phyloP scores from a whole-genome alignment of 2,888 invertebrate species.

The Erannis defoliaria region DNA sequence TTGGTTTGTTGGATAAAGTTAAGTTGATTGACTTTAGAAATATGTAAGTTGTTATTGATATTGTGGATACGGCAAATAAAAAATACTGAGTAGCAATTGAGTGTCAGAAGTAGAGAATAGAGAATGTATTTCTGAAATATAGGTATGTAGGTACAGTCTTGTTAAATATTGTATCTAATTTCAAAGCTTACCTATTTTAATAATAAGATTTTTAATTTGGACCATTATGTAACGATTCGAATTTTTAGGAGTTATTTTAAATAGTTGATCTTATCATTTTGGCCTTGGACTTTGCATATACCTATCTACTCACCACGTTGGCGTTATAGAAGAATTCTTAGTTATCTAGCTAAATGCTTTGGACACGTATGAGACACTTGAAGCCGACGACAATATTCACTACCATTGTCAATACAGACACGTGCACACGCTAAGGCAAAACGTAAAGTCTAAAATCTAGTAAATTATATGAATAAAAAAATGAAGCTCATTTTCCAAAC shows the following conservation, averaged over 20 bases:
- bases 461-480: constrained; percentile 10
- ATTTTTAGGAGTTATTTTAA: too few relatives aligned
- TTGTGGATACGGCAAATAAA: neutral
- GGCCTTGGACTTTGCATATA: too few relatives aligned
- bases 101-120: neutral
- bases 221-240: too few relatives aligned
- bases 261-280: too few relatives aligned
- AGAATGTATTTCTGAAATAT: neutral
- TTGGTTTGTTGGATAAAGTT: constrained; percentile 50
- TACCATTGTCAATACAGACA: constrained; percentile 2
- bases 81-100: neutral
- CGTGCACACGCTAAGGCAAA: neutral
- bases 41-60: neutral
- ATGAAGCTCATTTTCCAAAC: constrained; percentile 23
- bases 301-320: too few relatives aligned
- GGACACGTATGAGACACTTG: constrained; percentile 5
- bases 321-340: neutral
- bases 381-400: neutral
- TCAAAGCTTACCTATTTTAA: too few relatives aligned
- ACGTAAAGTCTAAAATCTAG: neutral
- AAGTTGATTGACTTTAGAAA: constrained; percentile 26
- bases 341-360: neutral
- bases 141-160: neutral
- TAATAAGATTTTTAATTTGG: too few relatives aligned
- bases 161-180: too few relatives aligned